Evolutionary conservation across 35 echinoderm and acorn worm genomes (phyloP).

Genomic region (Ptychodera flava): DNA sequence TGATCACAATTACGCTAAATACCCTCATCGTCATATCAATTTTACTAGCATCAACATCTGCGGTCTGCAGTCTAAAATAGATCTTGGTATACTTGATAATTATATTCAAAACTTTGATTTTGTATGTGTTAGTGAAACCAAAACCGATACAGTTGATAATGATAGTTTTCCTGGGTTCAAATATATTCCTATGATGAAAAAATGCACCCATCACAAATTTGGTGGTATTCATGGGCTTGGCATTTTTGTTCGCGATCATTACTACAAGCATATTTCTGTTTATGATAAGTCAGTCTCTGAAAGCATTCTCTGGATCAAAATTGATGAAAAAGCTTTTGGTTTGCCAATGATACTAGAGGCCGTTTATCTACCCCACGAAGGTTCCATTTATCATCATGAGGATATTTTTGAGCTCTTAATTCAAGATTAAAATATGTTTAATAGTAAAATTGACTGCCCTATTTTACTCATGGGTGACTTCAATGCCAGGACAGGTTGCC

Average conservation of each 20-base stretch:
- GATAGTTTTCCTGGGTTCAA: constrained; percentile 19
- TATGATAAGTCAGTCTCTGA: constrained; percentile 7
- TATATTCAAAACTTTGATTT: constrained; percentile 21
- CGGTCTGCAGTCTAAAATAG: neutral
- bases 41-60: constrained; percentile 20
- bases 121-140: constrained; percentile 30
- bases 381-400: neutral
- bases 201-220: neutral
- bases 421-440: neutral
- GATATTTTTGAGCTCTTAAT: neutral
- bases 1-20: neutral
- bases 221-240: constrained; percentile 28
- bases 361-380: constrained; percentile 13
- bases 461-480: neutral
- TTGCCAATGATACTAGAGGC: neutral
- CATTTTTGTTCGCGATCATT: constrained; percentile 5
- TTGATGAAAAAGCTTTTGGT: neutral
- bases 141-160: constrained; percentile 14
- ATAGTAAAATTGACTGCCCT: neutral
- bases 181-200: neutral
- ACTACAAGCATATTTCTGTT: neutral
- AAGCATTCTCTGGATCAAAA: constrained; percentile 1
- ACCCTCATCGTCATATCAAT: neutral
- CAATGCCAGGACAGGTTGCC: neutral
- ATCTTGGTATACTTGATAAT: constrained; percentile 11